phyloP scores from a whole-genome alignment of 2,797 vertebrate genomes.

The Eurystomus glaucurus region DNA sequence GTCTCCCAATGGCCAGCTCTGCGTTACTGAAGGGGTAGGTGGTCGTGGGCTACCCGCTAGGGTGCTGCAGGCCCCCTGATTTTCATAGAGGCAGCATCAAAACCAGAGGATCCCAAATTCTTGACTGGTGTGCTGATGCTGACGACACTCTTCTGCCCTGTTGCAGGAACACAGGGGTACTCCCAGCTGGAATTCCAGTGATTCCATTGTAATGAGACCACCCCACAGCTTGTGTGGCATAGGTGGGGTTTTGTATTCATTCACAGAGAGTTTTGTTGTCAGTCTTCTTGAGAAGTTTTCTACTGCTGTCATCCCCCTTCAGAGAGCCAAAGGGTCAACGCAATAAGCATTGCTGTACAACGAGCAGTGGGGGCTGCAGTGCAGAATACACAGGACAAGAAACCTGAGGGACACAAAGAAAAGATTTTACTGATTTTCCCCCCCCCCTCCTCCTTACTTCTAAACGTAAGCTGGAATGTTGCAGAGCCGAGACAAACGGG shows the following conservation, averaged over 20 bases:
- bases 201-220: rapidly evolving
- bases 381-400: not conserved
- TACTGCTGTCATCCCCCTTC: not conserved
- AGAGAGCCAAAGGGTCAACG: not conserved
- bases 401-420: slow-evolving; percentile 26
- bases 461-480: not conserved
- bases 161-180: not conserved
- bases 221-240: rapidly evolving
- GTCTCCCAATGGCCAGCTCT: not conserved
- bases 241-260: not conserved
- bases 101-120: not conserved
- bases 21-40: not conserved
- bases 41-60: not conserved
- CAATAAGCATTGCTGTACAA: not conserved
- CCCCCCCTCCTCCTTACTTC: not conserved
- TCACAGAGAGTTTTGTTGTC: not conserved
- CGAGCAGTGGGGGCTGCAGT: not conserved
- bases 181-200: not conserved
- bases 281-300: not conserved
- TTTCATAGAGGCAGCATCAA: not conserved
- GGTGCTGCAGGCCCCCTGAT: not conserved
- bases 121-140: not conserved
- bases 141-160: rapidly evolving
- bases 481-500: rapidly evolving
- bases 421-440: not conserved